Evolutionary conservation across 2,113 vertebrate genomes (phyloP).

Genomic region (rat (Rattus norvegicus)): GRCr8 NC_086022.1:30378501-30379000

Average conservation of each 20-base stretch:
- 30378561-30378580: neutral
- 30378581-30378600: neutral
- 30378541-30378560: neutral
- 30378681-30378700: neutral
- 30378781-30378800: neutral
- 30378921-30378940: neutral
- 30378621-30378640: slow-evolving; percentile 10
- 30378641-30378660: neutral
- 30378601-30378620: neutral
- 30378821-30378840: neutral
- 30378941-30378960: neutral
- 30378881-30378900: neutral
- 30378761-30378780: neutral
- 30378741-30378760: neutral
- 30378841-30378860: neutral
- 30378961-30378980: too few species aligned
- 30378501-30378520: neutral
- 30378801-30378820: neutral
- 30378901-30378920: neutral
- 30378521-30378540: neutral
- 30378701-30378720: neutral
- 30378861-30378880: neutral
- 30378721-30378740: neutral
- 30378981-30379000: neutral
- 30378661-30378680: neutral